Base-by-base conservation (phyloP, 2,797 vertebrate species). In the Leptoclinus maculatus region DNA sequence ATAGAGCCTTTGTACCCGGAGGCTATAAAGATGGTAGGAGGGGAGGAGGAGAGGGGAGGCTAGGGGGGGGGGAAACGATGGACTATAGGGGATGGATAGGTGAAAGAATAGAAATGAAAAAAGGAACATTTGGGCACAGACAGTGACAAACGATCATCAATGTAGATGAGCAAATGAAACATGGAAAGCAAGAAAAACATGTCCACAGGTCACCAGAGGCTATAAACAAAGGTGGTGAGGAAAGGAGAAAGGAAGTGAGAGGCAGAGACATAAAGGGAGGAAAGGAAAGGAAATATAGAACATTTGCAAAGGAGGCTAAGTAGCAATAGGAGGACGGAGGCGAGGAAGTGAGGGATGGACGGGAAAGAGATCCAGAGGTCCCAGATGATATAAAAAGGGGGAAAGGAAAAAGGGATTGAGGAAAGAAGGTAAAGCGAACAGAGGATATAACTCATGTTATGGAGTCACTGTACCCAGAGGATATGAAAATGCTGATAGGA, bases 1-100 rank as follows among this genome's bases (percentile, higher is more conserved):
- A 97, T 97, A 12, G 97, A 98, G 86, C 97, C 97, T 0, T 94
- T 98, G 29, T 98, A 98, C 91, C 97, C 97, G 0, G 97, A 98
- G 94, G 94, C 97, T 77, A 97, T 98, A 85, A 97, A 97, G 89
- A 98, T 98, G 97, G 97, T 97, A 88, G 54, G 92, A 87, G 10
- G 66, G 62, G 62, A 62, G 23, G 27, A 19, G 38, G 13, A 21
- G 60, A 1, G 0, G 43, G 59, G 38, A n/a, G 39, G 66, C 29
- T 43, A 41, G 39, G 60, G 66, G 39, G 60, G 66, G 27, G 57
- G 41, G 39, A 56, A 58, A n/a, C n/a, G 1, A 66, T 71, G 21
- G 47, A 67, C 21, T 53, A 6, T 45, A 43, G 13, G 21, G 17
- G 39, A 45, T 59, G 34, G 17, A 43, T 34, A 7, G 29, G 49